Evolutionary conservation across 2,113 vertebrate genomes (phyloP).

Genomic region (Myotis lucifugus): DNA sequence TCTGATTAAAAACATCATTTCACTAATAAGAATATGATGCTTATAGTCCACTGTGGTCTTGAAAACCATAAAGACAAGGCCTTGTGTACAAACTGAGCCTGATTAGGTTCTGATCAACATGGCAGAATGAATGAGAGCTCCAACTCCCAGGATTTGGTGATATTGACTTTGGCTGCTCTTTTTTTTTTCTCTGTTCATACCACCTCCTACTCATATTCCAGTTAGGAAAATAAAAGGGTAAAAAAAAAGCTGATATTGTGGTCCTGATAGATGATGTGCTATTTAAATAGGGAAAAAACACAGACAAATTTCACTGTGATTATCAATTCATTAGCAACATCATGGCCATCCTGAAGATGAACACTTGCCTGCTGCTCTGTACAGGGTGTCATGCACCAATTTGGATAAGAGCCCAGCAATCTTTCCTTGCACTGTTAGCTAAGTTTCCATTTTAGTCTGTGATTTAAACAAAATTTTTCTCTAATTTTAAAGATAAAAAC

Average conservation of each 20-base stretch:
- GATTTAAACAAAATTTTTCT: background rate
- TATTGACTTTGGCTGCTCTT: background rate
- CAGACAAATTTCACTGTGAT: background rate
- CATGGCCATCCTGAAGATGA: background rate
- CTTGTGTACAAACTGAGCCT: background rate
- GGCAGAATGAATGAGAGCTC: background rate
- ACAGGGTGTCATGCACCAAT: background rate
- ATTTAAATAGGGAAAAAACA: background rate
- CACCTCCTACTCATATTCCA: background rate
- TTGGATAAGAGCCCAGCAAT: background rate
- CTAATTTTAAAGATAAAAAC: constrained; percentile 5
- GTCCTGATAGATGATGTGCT: background rate
- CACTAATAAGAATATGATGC: background rate
- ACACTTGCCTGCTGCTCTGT: background rate
- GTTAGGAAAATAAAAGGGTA: background rate
- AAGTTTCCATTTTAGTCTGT: constrained; percentile 27
- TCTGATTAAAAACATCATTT: background rate
- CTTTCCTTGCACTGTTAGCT: background rate
- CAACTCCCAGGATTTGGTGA: background rate
- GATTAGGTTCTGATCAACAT: background rate
- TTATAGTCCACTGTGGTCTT: background rate
- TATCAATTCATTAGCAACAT: background rate
- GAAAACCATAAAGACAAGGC: background rate
- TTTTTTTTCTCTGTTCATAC: background rate
- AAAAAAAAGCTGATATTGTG: background rate